phyloP scores from a whole-genome alignment of 2,113 vertebrate genomes.

The Hiodon alosoides region DNA sequence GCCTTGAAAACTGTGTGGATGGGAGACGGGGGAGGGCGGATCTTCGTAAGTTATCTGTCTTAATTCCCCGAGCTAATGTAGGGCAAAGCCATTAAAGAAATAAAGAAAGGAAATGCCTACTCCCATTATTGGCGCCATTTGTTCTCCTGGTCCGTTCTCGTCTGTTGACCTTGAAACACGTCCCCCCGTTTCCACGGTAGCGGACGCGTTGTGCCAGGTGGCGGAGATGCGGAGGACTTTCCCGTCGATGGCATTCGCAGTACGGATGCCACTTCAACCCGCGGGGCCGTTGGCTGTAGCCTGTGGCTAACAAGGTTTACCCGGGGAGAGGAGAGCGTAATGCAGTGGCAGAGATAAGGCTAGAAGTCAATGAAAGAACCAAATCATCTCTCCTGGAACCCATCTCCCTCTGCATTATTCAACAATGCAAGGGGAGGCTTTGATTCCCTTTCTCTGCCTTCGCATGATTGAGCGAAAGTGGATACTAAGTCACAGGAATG shows the following conservation, averaged over 20 bases:
- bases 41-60: conserved; percentile 56
- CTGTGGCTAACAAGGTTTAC: no score
- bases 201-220: conserved; percentile 15
- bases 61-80: conserved; percentile 57
- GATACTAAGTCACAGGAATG: conserved; percentile 31
- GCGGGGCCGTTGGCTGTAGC: background rate
- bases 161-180: conserved; percentile 46
- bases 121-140: conserved; percentile 46
- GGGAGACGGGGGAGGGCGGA: conserved; percentile 11
- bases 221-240: background rate
- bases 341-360: no score
- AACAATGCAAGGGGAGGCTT: conserved; percentile 23
- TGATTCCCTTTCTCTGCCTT: conserved; percentile 15
- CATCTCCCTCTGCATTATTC: conserved; percentile 44
- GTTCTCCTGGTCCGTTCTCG: conserved; percentile 31
- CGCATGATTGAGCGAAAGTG: conserved; percentile 39
- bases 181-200: conserved; percentile 1
- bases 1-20: background rate
- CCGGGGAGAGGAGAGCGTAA: no score
- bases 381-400: conserved; percentile 2
- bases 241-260: no score
- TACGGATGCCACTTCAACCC: no score
- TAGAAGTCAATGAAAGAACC: no score
- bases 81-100: conserved; percentile 57
- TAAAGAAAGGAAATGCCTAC: conserved; percentile 45